Evolutionary conservation across 2,113 vertebrate genomes (phyloP).

Genomic region (Marmota flaviventris): DNA sequence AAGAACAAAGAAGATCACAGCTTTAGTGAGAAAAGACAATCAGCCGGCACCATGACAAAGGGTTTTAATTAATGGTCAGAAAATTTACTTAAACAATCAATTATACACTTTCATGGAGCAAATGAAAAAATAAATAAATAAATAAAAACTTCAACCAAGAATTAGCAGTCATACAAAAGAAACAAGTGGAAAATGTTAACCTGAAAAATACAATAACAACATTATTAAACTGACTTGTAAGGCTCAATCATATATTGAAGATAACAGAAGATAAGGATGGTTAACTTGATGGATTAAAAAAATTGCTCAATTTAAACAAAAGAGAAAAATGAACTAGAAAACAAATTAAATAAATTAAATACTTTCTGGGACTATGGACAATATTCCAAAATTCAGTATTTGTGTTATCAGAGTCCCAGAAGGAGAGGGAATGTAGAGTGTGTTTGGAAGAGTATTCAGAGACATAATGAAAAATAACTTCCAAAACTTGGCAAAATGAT

Average conservation of each 20-base stretch:
- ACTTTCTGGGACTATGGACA: not conserved
- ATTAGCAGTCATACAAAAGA: not conserved
- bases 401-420: not conserved
- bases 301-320: not conserved
- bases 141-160: not conserved
- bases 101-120: not conserved
- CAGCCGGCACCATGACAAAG: too few species aligned
- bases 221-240: not conserved
- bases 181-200: not conserved
- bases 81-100: not conserved
- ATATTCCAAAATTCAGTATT: not conserved
- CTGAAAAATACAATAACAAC: not conserved
- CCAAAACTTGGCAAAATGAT: not conserved
- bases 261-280: not conserved
- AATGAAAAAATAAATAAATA: not conserved
- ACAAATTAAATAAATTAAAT: too few species aligned
- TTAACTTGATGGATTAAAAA: not conserved
- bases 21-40: too few species aligned
- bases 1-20: not conserved
- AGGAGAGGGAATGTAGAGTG: not conserved
- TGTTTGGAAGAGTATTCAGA: not conserved
- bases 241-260: not conserved
- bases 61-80: too few species aligned
- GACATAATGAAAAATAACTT: not conserved
- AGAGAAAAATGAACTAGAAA: not conserved